Base-by-base conservation (phyloP, 1,140 invertebrate genomes). In the Aphidius gifuensis region DNA sequence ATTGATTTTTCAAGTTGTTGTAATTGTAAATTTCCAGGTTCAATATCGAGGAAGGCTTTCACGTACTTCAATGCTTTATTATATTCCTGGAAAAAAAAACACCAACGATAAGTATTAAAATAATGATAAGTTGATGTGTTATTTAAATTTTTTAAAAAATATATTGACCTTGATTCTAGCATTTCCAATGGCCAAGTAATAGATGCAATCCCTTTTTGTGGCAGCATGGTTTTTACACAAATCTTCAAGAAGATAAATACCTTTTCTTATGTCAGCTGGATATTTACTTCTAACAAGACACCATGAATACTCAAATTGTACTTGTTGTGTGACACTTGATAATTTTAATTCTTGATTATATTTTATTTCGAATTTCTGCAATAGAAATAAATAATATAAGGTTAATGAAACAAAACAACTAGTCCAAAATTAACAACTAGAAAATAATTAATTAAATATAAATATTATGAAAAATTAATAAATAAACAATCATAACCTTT, bases 261-360 rank as follows among this genome's bases (percentile, higher is more conserved):
- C 94, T 84, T 93, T 94, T 72, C 88, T 85, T 42, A 96, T 92
- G 79, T 98, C 94, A n/a, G 88, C 86, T 5, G 88, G 84, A 78
- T 94, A 94, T 80, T 88, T 90, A 78, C 93, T 96, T 64, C 93
- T 80, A 6, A 97, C 92, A 56, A 97, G 81, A 80, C 93, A 96
- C 88, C 92, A 96, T 3, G 93, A 91, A 79, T 97, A 98, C 74
- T 97, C 92, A 81, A 97, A 98, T 76, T 94, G 90, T n/a, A 91
- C 88, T 75, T 92, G 90, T 65, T 87, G 85, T 39, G 88, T 87
- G 3, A 92, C 87, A 55, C 81, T 79, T 9, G 87, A 88, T 69
- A 85, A 82, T 67, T 86, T 85, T 9, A 90, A 70, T 74, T 96
- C 89, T 63, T 92, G 86, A 71, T 92, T 86, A 76, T 94, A 97